These are phyloP conservation scores for Datnioides undecimradiatus DNA, from an alignment of 2,113 vertebrate species.

Conservation along the genomic window DNA sequence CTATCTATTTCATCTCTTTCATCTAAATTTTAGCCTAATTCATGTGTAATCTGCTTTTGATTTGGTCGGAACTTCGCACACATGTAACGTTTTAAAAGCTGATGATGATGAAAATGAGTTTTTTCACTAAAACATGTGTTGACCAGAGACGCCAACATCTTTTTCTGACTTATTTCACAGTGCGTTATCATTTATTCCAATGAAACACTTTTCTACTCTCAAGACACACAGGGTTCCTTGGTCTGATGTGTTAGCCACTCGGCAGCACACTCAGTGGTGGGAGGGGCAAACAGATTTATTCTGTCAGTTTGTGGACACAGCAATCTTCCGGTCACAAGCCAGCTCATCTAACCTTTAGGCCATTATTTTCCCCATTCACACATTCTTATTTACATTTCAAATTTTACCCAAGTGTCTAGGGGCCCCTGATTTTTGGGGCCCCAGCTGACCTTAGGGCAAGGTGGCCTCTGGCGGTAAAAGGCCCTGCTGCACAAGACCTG, in stretches of 20 bases:
- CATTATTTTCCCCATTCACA: constrained; percentile 1
- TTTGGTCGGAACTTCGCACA: background rate
- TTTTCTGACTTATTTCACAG: background rate
- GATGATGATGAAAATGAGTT: background rate
- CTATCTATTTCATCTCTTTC: background rate
- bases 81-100: background rate
- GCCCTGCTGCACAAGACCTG: background rate
- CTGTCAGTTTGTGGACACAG: background rate
- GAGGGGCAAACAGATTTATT: background rate
- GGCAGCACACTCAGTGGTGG: background rate
- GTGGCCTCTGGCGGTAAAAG: background rate
- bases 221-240: background rate
- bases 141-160: constrained; percentile 17
- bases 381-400: background rate
- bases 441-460: constrained; percentile 10
- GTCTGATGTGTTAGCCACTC: background rate
- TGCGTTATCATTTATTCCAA: background rate
- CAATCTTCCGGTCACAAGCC: background rate
- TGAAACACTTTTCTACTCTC: background rate
- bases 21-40: background rate
- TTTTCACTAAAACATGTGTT: constrained; percentile 3
- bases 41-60: background rate
- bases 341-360: background rate
- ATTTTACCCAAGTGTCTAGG: background rate
- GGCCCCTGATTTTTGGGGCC: background rate